Evolutionary conservation across 2,888 invertebrate genomes (phyloP).

Genomic region (Pyrocoelia pectoralis): DNA sequence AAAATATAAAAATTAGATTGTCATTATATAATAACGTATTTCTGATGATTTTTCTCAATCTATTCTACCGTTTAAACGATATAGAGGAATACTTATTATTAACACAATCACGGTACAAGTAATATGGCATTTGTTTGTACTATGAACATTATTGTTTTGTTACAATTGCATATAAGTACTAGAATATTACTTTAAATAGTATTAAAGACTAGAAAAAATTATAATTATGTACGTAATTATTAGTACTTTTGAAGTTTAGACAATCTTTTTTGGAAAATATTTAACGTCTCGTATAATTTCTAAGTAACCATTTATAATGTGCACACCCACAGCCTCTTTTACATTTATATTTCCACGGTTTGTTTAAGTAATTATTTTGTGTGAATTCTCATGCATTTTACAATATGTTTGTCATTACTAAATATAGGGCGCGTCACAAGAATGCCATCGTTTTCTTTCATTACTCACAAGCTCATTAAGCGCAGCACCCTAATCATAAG

Average conservation of each 20-base stretch:
- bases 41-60: conserved; percentile 17
- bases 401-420: too few relatives aligned
- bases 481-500: too few relatives aligned
- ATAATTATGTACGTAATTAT: not conserved
- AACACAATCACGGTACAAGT: conserved; percentile 35
- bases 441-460: too few relatives aligned
- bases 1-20: conserved; percentile 27
- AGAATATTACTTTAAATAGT: conserved; percentile 8
- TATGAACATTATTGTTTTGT: conserved; percentile 45
- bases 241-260: conserved; percentile 15
- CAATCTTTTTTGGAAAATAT: conserved; percentile 18
- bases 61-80: conserved; percentile 23
- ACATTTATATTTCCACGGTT: conserved; percentile 12
- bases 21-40: conserved; percentile 3
- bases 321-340: conserved; percentile 32
- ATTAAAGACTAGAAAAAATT: conserved; percentile 25
- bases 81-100: conserved; percentile 30
- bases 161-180: conserved; percentile 14
- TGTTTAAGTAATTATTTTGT: not conserved
- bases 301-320: conserved; percentile 19
- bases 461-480: too few relatives aligned
- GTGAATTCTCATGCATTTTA: too few relatives aligned
- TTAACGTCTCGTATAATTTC: conserved; percentile 22
- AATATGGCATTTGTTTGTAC: conserved; percentile 44
- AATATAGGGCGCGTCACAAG: too few relatives aligned